Evolutionary conservation across 2,113 vertebrate genomes (phyloP), one percentile per base, ranked within the genome.

Genomic region (Brachyhypopomus gauderio): DNA sequence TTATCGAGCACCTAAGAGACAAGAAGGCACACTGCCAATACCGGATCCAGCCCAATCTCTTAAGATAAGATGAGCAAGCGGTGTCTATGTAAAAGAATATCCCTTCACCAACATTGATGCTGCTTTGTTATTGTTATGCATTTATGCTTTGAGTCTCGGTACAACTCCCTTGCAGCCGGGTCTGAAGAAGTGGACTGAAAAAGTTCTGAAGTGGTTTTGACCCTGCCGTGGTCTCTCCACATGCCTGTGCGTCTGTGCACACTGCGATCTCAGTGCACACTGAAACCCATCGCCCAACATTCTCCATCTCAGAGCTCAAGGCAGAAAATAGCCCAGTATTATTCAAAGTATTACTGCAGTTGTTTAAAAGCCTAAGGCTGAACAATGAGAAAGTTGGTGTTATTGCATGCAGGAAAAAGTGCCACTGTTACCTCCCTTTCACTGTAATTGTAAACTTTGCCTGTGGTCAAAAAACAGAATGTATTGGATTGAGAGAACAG

Each of bases 391-490:
- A 52, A 12, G 45, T 3, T 52, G 45, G 12, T 52, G 45, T 52
- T 52, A 52, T 14, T 52, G 45, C 12, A 14, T 52, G 45, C 64
- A n/a, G 36, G n/a, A n/a, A 22, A 22, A 60, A 70, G 9, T 5
- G 36, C 30, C 34, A 34, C 62, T 25, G 60, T 23, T 59, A 5
- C 20, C 20, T 16, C 20, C 60, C 23, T 34, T 67, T 19, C 52
- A 41, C 25, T 74, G 27, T 16, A 66, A 74, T 55, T 5, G 25
- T 58, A 60, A 80, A 80, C 60, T 80, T 66, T 41, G 58, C 20
- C 59, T 45, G 36, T 17, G 41, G 59, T 56, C 69, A 72, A 17
- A 67, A 67, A 36, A 67, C 34, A 67, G 30, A 67, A 52, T 52
- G 64, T 19, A 7, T 7, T 36, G 64, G 30, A 36, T 20, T 36